These are phyloP conservation scores for Enchytraeus crypticus DNA, from an alignment of 2,888 invertebrate genomes.

Conservation along the genomic window DNA sequence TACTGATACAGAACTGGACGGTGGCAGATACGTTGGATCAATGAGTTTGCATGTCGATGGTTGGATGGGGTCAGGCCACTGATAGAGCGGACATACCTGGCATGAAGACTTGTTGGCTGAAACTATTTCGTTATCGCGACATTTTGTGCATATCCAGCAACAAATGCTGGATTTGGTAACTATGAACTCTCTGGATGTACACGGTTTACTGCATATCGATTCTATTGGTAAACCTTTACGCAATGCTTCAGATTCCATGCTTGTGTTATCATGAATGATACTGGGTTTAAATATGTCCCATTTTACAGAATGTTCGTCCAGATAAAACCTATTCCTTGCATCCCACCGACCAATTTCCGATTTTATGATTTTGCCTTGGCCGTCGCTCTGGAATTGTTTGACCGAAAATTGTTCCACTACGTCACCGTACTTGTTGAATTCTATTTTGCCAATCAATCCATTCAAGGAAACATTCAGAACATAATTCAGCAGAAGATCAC, in stretches of 20 bases:
- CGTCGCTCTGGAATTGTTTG: constrained; percentile 26
- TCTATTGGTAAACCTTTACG: no score
- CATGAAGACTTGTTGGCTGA: constrained; percentile 17
- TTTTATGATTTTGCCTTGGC: neutral
- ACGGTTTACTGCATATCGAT: constrained; percentile 18
- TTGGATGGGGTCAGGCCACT: constrained; percentile 23
- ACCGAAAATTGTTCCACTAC: constrained; percentile 30
- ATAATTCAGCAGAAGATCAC: constrained; percentile 27
- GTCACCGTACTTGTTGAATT: constrained; percentile 35
- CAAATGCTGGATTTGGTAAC: constrained; percentile 9
- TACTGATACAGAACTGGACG: neutral
- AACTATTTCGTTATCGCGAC: constrained; percentile 19
- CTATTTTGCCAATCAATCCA: constrained; percentile 30
- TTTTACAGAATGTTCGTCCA: neutral
- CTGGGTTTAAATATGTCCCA: neutral
- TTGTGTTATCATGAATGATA: no score
- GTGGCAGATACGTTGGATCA: constrained; percentile 5
- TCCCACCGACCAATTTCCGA: constrained; percentile 4
- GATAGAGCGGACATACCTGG: constrained; percentile 14
- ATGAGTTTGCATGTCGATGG: no score
- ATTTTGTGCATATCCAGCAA: constrained; percentile 23
- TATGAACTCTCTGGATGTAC: constrained; percentile 7
- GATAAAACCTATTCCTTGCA: neutral
- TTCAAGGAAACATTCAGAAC: constrained; percentile 29
- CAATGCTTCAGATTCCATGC: no score